Conservation (phyloP, 2,113 vertebrate genomes). For the Scartelaos histophorus region DNA sequence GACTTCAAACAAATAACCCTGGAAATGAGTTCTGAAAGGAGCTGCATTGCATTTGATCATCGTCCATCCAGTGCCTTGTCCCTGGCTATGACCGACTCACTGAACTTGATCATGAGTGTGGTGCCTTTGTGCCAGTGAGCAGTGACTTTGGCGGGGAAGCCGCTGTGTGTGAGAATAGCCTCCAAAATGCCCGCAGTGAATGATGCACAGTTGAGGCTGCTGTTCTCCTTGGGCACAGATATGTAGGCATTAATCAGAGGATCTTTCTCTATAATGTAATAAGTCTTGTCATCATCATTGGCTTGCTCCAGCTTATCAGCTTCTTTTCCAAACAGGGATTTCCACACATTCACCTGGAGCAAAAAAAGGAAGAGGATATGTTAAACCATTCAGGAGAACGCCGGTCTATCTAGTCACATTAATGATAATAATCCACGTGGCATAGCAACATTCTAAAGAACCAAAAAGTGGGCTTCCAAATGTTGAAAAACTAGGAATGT, state of each 20-base stretch:
- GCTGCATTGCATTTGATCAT: constrained; percentile 49
- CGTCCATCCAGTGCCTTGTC: constrained; percentile 89
- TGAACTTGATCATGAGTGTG: constrained; percentile 97
- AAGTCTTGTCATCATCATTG: constrained; percentile 92
- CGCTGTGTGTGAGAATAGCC: constrained; percentile 87
- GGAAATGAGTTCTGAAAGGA: neutral
- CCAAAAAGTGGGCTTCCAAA: too few species aligned
- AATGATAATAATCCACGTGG: neutral
- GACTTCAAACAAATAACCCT: neutral
- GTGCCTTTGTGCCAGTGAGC: constrained; percentile 97
- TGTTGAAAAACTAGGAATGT: too few species aligned
- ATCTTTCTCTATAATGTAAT: constrained; percentile 94
- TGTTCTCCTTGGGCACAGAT: constrained; percentile 92
- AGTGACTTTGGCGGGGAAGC: constrained; percentile 91
- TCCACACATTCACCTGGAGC: constrained; percentile 80
- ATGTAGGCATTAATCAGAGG: constrained; percentile 91
- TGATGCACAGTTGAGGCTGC: constrained; percentile 92
- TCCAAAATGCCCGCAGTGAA: constrained; percentile 91
- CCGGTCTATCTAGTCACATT: neutral
- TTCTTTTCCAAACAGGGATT: constrained; percentile 89
- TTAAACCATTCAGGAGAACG: neutral
- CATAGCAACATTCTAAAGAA: too few species aligned
- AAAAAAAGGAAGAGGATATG: neutral
- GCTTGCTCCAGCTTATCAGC: constrained; percentile 95
- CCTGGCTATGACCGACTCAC: constrained; percentile 87